phyloP scores from a whole-genome alignment of 2,888 invertebrate genomes.

The Amiota mariae region DNA sequence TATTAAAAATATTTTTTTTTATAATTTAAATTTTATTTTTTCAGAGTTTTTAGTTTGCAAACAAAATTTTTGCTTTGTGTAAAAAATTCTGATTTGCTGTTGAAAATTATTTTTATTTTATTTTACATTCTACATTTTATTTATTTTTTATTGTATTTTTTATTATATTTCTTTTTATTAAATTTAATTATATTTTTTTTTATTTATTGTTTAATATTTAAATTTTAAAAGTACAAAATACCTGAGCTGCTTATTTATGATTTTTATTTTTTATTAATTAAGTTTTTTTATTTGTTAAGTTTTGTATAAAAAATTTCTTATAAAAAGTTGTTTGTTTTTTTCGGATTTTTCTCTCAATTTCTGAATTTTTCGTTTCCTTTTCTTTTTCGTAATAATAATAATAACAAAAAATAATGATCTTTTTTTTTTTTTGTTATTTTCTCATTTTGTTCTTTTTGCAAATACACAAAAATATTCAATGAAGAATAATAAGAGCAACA shows the following conservation, averaged over 20 bases:
- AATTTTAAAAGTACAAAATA: conserved; percentile 23
- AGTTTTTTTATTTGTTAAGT: conserved; percentile 29
- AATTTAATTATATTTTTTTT: conserved; percentile 36
- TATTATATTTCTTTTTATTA: not conserved
- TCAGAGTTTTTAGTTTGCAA: conserved; percentile 15
- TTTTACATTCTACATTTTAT: conserved; percentile 6
- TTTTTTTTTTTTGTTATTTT: not conserved
- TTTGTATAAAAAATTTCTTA: conserved; percentile 36
- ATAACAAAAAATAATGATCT: not conserved
- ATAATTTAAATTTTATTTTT: conserved; percentile 10
- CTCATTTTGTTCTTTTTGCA: not conserved
- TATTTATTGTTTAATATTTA: conserved; percentile 19
- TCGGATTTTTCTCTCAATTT: not conserved
- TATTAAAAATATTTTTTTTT: conserved; percentile 5
- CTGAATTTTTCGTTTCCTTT: conserved; percentile 29
- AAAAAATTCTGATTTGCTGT: not conserved
- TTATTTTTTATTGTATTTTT: no score
- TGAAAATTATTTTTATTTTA: conserved; percentile 15
- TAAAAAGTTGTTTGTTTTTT: conserved; percentile 26
- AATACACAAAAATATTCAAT: not conserved
- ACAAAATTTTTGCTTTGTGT: conserved; percentile 12
- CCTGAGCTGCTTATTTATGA: conserved; percentile 38
- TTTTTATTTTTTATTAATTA: conserved; percentile 28
- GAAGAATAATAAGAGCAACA: conserved; percentile 1
- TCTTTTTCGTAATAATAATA: not conserved